Percentiles rank a stretch among this genome's conserved stretches.
Evolutionary conservation across 1,140 invertebrate species (phyloP).

Genomic region (Drosophila aff.): DNA sequence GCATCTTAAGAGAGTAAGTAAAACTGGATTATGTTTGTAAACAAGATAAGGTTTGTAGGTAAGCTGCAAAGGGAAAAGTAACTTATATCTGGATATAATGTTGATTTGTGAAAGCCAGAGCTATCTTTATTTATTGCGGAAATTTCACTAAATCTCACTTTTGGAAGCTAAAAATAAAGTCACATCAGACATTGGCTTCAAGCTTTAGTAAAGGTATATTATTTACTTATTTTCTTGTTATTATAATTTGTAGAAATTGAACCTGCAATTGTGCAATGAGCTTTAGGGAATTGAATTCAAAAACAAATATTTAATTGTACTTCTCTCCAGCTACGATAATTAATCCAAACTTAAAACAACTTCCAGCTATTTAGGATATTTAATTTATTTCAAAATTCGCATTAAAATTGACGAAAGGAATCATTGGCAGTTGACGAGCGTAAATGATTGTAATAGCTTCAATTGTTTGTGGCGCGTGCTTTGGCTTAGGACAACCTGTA

Average conservation of each 20-base stretch:
- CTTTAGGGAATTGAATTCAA: neutral
- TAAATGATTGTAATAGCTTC: slow-evolving; percentile 36
- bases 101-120: neutral
- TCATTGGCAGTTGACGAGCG: slow-evolving; percentile 29
- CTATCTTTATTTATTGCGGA: slow-evolving; percentile 1
- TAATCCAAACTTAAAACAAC: no score
- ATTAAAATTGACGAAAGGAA: slow-evolving; percentile 5
- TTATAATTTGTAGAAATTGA: no score
- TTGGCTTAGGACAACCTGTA: slow-evolving; percentile 34
- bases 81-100: neutral
- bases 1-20: neutral
- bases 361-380: neutral
- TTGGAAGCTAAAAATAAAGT: neutral
- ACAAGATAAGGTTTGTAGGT: no score
- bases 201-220: no score
- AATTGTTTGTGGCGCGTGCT: slow-evolving; percentile 54
- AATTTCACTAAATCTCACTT: slow-evolving; percentile 20
- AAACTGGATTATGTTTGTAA: neutral
- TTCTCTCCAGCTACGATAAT: no score
- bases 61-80: neutral
- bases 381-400: slow-evolving; percentile 2
- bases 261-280: no score
- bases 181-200: neutral
- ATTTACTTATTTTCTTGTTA: neutral
- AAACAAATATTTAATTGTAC: neutral